Conservation (phyloP, 2,888 invertebrate genomes). For the Drosophila histrio region DNA sequence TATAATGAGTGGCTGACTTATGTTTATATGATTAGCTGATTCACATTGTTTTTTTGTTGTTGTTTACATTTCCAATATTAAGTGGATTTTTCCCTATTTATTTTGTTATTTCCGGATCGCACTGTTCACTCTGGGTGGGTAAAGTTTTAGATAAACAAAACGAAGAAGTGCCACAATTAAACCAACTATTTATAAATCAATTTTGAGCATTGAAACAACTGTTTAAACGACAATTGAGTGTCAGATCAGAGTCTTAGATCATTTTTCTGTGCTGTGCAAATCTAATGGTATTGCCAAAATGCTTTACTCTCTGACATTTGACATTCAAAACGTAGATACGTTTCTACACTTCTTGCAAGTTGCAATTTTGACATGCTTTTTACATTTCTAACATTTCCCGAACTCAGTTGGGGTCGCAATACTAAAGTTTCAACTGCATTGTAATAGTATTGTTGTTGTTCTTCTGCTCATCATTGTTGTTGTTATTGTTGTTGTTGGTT, state of each 20-base stretch:
- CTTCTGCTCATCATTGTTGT: conserved; percentile 5
- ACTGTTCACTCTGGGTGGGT: conserved; percentile 10
- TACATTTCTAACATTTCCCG: conserved; percentile 60
- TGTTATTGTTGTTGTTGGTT: conserved; percentile 28
- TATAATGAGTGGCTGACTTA: conserved; percentile 1
- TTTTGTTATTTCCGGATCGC: conserved; percentile 23
- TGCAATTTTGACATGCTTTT: conserved; percentile 78
- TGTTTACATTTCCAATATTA: conserved; percentile 21
- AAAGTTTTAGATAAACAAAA: conserved; percentile 9
- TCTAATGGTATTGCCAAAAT: conserved; percentile 36
- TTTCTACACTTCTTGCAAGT: conserved; percentile 53
- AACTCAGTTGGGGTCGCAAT: conserved; percentile 43
- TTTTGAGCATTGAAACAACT: conserved; percentile 10
- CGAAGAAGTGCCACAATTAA: background rate
- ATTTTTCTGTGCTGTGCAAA: background rate
- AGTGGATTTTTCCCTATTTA: conserved; percentile 3
- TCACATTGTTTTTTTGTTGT: too few species aligned
- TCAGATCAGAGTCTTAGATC: background rate
- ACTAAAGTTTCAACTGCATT: conserved; percentile 38
- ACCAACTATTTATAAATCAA: conserved; percentile 1
- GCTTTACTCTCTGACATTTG: conserved; percentile 24
- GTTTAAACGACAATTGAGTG: background rate
- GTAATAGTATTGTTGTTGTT: conserved; percentile 5
- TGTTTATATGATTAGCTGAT: conserved; percentile 21
- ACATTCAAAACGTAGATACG: conserved; percentile 66